Conservation (phyloP, 2,797 vertebrate species). For the Harpagifer antarcticus region DNA sequence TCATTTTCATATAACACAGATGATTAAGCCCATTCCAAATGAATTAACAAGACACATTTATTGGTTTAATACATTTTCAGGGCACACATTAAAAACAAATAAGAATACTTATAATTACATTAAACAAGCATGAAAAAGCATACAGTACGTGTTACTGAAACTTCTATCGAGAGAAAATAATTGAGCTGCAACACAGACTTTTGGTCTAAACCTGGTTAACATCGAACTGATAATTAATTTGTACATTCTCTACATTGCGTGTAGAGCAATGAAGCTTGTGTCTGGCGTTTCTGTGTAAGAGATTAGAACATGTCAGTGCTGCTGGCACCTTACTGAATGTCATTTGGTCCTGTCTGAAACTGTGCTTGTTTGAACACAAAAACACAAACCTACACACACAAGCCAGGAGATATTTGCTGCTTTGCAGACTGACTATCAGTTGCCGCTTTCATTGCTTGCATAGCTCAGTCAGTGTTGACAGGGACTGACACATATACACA, state of each 20-base stretch:
- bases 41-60: not conserved
- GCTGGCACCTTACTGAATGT: conserved; percentile 29
- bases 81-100: too few relatives aligned
- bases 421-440: conserved; percentile 51
- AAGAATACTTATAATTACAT: too few relatives aligned
- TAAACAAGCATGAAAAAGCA: too few relatives aligned
- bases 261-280: not conserved
- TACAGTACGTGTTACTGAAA: too few relatives aligned
- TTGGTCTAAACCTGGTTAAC: too few relatives aligned
- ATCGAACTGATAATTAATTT: not conserved
- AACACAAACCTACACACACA: conserved; percentile 12
- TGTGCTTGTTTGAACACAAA: conserved; percentile 12
- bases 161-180: too few relatives aligned
- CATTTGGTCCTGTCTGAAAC: conserved; percentile 34
- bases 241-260: not conserved
- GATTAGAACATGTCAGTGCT: conserved; percentile 48
- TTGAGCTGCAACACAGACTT: too few relatives aligned
- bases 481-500: conserved; percentile 21
- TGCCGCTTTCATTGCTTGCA: conserved; percentile 62
- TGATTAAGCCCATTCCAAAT: not conserved
- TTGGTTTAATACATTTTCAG: not conserved
- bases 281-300: conserved; percentile 12
- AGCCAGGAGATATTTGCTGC: conserved; percentile 35
- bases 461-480: conserved; percentile 59
- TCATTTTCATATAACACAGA: not conserved